phyloP scores from a whole-genome alignment of 2,113 vertebrate species.

The Proteles cristata region DNA sequence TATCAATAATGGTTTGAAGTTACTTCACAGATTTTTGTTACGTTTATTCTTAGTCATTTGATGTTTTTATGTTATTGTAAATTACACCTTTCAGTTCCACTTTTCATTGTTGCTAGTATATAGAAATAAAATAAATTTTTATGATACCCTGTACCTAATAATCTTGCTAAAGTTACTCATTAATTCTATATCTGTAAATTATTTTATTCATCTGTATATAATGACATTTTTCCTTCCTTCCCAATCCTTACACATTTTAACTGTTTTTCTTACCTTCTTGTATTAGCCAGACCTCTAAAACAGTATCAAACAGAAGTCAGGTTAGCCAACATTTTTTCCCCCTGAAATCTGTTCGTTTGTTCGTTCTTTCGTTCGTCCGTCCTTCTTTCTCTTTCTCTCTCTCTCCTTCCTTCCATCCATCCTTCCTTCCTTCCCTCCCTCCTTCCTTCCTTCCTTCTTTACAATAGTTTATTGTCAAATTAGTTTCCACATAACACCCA shows the following conservation, averaged over 20 bases:
- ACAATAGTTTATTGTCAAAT: no score
- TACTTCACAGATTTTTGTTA: conserved; percentile 20
- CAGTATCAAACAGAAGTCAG: background rate
- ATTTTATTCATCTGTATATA: background rate
- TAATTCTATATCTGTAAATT: background rate
- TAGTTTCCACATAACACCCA: no score
- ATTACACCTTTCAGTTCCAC: background rate
- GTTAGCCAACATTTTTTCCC: background rate
- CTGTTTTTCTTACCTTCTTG: background rate
- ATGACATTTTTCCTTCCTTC: background rate
- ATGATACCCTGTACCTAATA: background rate
- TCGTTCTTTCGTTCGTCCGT: no score
- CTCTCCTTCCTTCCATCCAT: no score
- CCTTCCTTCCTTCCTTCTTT: no score
- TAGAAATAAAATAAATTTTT: background rate
- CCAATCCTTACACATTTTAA: background rate
- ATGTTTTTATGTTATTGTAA: background rate
- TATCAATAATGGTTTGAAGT: background rate
- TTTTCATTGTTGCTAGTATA: background rate
- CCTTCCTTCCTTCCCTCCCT: no score
- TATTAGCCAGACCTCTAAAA: background rate
- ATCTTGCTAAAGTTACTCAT: background rate
- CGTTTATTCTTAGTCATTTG: background rate
- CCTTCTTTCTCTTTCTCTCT: no score
- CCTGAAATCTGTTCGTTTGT: no score